Evolutionary conservation across 2,113 vertebrate genomes (phyloP).

Genomic region (Hystrix cristata): DNA sequence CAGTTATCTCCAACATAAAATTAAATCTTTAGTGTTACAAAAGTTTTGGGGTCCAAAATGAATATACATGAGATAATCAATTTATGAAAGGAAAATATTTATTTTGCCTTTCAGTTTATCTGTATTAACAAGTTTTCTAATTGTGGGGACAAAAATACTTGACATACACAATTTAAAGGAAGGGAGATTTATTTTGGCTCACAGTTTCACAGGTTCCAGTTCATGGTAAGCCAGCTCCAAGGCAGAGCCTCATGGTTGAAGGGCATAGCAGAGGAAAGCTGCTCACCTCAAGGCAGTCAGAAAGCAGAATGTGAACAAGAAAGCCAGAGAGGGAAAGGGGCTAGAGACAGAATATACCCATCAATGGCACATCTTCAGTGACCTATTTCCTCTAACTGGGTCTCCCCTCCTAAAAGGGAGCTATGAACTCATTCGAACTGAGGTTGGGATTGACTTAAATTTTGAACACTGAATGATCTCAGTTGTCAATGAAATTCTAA

Average conservation of each 20-base stretch:
- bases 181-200: neutral
- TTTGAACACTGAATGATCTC: neutral
- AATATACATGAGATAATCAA: neutral
- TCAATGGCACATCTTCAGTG: neutral
- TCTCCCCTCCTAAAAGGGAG: neutral
- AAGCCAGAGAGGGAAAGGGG: neutral
- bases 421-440: neutral
- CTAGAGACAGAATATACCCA: neutral
- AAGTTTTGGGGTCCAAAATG: neutral
- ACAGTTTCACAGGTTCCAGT: neutral
- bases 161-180: neutral
- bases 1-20: neutral
- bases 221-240: neutral
- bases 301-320: neutral
- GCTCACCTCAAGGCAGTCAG: neutral
- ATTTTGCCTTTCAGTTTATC: neutral
- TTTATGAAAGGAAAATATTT: neutral
- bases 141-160: neutral
- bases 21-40: neutral
- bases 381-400: neutral
- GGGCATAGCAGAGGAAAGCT: neutral
- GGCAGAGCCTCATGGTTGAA: neutral
- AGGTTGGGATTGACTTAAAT: neutral
- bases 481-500: conserved; percentile 16
- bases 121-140: neutral